Evolutionary conservation across 1,140 invertebrate species (phyloP), one percentile per base, ranked within the genome.

Genomic region (Drosophila pectinifera): DNA sequence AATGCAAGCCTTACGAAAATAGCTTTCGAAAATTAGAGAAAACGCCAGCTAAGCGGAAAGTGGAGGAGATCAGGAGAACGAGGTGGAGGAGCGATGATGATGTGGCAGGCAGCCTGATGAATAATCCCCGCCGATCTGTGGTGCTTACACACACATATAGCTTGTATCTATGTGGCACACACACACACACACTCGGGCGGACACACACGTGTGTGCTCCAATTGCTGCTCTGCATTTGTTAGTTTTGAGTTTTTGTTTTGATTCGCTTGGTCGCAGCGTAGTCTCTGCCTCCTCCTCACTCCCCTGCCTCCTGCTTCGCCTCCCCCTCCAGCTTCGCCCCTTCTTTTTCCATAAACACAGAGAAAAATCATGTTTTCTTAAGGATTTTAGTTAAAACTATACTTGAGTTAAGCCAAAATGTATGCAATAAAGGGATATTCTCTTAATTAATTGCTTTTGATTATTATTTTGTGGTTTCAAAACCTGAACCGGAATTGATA

Each of bases 1-100:
- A 88, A 88, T 79, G 70, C 83, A 86, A 85, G 85, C 83, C 86
- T 79, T 83, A 88, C 83, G 64, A 86, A 86, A 86, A 86, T 86
- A 86, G 73, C 75, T 57, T 45, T 63, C 46, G 53, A 78, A 58
- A 78, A 74, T 80, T 73, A 62, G 43, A 62, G 36, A 65, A 64
- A 48, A 73, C 51, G 45, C 22, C 51, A 77, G 51, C 72, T 45
- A 75, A 58, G 20, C 58, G 56, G 43, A 49, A 48, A 57, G 42
- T 13, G 41, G 55, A 54, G 76, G 61, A 34, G 18, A 64, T 43
- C 31, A 14, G 59, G 22, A 34, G 55, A 20, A 34, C n/a, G 41
- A 36, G 28, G 41, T 45, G 49, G n/a, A 54, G 42, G 39, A 65
- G 55, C 73, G 65, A 83, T 80, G 79, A 67, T 76, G 73, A 56